Base-by-base conservation (phyloP, 2,888 invertebrate genomes). In the Cepaea hortensis region DNA sequence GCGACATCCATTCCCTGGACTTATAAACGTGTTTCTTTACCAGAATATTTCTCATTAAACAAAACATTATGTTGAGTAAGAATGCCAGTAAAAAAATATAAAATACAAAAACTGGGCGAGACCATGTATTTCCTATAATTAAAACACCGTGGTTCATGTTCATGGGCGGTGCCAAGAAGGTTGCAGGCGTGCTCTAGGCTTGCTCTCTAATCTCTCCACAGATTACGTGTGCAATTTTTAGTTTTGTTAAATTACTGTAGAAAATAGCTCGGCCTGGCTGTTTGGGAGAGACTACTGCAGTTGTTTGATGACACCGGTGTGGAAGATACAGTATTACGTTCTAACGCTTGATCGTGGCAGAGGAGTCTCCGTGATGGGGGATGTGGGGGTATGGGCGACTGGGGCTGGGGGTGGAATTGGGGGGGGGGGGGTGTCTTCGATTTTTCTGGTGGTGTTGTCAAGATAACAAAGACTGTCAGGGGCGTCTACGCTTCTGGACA, bases 21-120 rank as follows among this genome's bases (percentile, higher is more conserved):
- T 84, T 18, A 65, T 2, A 13, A 55, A 48, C 15, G 13, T 3
- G n/a, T 65, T 76, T 62, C 84, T 76, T 35, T 65, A 65, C 65
- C 7, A 65, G 35, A 76, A 65, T 70, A 70, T 68, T 50, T 81
- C 70, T 81, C 81, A 81, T 70, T 81, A 70, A 46, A 68, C 81
- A 81, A n/a, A 23, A 70, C 70, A 70, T 68, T 68, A 68, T 50
- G 50, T 50, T 70, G 50, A 7, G 62, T 48, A 6, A 35, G 20
- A 81, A 55, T 55, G 55, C 55, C 55, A 55, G 55, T 9, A 55
- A 55, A 55, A 55, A 55, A 55, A 55, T 9, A 55, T 55, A 46
- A 75, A 75, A 46, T 15, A 23, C 23, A 23, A 61, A 61, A 23
- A 68, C 1, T 2, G 48, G 50, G 7, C 20, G n/a, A 4, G 6